These are phyloP conservation scores for Ennomos erosarius DNA, from an alignment of 2,888 invertebrate genomes.

Conservation along the genomic window DNA sequence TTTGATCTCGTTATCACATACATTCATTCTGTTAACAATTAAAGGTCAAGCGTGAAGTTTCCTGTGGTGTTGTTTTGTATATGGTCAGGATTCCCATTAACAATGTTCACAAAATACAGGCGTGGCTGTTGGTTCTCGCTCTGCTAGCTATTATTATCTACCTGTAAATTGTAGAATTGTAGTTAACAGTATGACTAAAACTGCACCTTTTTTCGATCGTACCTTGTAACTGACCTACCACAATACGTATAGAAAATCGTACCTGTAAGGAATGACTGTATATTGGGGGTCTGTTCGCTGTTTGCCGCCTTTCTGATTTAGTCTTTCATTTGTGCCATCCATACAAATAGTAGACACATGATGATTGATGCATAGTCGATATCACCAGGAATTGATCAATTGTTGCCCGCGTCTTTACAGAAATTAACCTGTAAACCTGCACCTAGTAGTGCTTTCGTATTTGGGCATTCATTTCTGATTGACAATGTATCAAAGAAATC, in stretches of 20 bases:
- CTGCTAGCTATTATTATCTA: conserved; percentile 54
- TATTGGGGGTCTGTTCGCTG: too few species aligned
- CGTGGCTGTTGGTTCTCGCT: conserved; percentile 60
- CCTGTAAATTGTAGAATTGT: conserved; percentile 60
- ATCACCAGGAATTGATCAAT: conserved; percentile 1
- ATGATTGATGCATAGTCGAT: conserved; percentile 12
- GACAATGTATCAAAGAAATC: background rate
- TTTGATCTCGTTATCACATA: background rate
- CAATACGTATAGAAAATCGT: conserved; percentile 30
- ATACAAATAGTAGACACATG: background rate
- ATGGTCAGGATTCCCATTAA: conserved; percentile 41
- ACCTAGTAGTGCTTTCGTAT: conserved; percentile 11
- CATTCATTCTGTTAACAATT: conserved; percentile 14
- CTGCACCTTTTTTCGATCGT: conserved; percentile 50
- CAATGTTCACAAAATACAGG: conserved; percentile 59
- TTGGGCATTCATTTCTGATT: background rate
- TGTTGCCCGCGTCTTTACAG: conserved; percentile 6
- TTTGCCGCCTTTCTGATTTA: too few species aligned
- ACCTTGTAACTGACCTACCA: conserved; percentile 49
- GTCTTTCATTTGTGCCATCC: too few species aligned
- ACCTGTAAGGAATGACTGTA: background rate
- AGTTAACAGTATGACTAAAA: conserved; percentile 51
- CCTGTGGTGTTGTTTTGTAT: conserved; percentile 33
- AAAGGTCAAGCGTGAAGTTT: conserved; percentile 23
- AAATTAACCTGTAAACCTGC: conserved; percentile 2